These are phyloP conservation scores for Scrobipalpa costella DNA, from an alignment of 2,888 invertebrate species.

Conservation along the genomic window DNA sequence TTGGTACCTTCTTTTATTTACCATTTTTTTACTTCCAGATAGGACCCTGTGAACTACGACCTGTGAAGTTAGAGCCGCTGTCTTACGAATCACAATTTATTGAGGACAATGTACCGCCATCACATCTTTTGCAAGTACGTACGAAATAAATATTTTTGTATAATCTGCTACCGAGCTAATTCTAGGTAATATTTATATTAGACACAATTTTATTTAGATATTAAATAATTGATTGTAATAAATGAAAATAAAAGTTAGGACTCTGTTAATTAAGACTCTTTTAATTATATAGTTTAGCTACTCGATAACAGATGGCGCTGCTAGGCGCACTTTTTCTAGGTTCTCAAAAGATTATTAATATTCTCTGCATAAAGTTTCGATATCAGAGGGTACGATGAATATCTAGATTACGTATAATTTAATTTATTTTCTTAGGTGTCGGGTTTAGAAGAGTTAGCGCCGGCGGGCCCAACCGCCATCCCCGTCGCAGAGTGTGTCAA, in stretches of 20 bases:
- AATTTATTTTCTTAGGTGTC: slow-evolving; percentile 21
- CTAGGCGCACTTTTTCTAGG: background rate
- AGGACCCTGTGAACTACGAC: slow-evolving; percentile 41
- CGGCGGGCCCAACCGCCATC: slow-evolving; percentile 72
- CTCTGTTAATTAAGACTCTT: no score
- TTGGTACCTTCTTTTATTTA: no score
- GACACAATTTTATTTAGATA: no score
- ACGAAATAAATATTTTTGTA: background rate
- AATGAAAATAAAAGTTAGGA: no score
- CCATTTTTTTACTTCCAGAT: slow-evolving; percentile 37
- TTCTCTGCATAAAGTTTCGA: no score
- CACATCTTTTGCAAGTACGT: slow-evolving; percentile 54
- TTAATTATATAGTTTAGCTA: background rate
- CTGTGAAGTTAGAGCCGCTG: slow-evolving; percentile 49
- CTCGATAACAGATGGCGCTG: background rate
- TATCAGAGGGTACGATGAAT: no score
- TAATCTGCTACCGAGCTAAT: no score
- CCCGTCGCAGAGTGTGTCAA: slow-evolving; percentile 58
- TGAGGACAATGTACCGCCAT: slow-evolving; percentile 39
- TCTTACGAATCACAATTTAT: slow-evolving; percentile 27
- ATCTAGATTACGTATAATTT: no score
- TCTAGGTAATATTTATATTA: no score
- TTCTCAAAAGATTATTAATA: no score
- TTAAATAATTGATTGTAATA: no score
- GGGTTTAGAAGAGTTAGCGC: slow-evolving; percentile 70